Base-by-base conservation (phyloP, 2,113 vertebrate genomes). In the Eublepharis macularius region DNA sequence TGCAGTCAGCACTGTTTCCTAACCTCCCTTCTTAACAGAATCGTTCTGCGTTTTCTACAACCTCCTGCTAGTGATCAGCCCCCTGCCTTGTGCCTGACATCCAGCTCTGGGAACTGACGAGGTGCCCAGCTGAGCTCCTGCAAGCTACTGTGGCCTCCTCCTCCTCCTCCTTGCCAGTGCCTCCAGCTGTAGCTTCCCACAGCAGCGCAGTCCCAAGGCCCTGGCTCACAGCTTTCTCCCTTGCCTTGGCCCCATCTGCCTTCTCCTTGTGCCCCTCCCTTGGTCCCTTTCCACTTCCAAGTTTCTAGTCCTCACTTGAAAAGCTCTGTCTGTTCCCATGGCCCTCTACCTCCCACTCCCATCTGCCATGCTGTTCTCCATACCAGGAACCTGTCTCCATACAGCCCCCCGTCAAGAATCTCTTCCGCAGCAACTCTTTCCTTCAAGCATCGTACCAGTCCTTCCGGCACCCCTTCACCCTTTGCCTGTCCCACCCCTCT, bases 21-120 rank as follows among this genome's bases (percentile, higher is more conserved):
- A 24, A 2, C 54, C 41, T 47, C 43, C 8, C 75, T 17, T 29
- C 7, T 24, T 21, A 32, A 24, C 4, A 26, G 32, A 12, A 24
- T 34, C 43, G 41, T n/a, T 29, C 6, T 19, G 8, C 8, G 36
- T 7, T 26, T 13, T 32, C 12, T 4, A 26, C 41, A 66, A 57
- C 41, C 21, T 10, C 41, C 9, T 9, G 39, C 12, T 45, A 39
- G 6, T 24, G 2, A 32, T 19, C 1, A 1, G 1, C 5, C 10
- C 32, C 12, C 1, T 21, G 32, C 74, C 8, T 34, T 47, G 49
- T n/a, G 11, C 29, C 11, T 16, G 2, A 29, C 32, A 49, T 29
- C 73, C 8, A 17, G 41, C 2, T 4, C 54, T 65, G n/a, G 14
- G 34, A 32, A 43, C 39, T n/a, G 36, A 39, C 45, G 4, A 16